A percentile compares a stretch with the other conserved stretches of the same genome.
These are phyloP conservation scores for Brienomyrus longianalis DNA, from an alignment of 2,113 vertebrate genomes.

Conservation along the genomic window DNA sequence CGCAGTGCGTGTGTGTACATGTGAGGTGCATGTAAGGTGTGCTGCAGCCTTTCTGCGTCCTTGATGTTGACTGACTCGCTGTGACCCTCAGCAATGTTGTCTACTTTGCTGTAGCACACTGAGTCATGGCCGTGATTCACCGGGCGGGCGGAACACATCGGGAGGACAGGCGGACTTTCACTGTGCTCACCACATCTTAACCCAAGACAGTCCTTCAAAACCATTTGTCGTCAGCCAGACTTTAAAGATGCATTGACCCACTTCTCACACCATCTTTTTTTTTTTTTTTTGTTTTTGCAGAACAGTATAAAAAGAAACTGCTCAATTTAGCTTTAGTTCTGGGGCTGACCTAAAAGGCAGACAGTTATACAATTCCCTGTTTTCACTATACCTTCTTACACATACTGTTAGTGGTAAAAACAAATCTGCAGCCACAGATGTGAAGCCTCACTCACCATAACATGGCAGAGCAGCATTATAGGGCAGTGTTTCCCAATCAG, in stretches of 20 bases:
- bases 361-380: neutral
- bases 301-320: neutral
- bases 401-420: neutral
- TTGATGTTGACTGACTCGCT: neutral
- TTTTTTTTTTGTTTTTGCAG: neutral
- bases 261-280: neutral
- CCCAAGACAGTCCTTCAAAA: neutral
- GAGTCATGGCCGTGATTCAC: neutral
- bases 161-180: neutral
- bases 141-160: neutral
- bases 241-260: neutral
- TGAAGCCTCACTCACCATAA: neutral
- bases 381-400: neutral
- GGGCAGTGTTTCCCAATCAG: neutral
- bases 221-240: neutral
- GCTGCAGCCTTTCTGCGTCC: neutral
- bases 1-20: neutral
- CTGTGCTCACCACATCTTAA: neutral
- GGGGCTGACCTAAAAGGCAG: neutral
- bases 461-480: neutral
- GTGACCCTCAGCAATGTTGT: neutral
- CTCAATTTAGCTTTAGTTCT: neutral
- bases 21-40: neutral
- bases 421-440: neutral
- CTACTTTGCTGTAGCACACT: neutral